Conservation (phyloP, 1,140 invertebrate species). For the Camponotus pennsylvanicus region DNA sequence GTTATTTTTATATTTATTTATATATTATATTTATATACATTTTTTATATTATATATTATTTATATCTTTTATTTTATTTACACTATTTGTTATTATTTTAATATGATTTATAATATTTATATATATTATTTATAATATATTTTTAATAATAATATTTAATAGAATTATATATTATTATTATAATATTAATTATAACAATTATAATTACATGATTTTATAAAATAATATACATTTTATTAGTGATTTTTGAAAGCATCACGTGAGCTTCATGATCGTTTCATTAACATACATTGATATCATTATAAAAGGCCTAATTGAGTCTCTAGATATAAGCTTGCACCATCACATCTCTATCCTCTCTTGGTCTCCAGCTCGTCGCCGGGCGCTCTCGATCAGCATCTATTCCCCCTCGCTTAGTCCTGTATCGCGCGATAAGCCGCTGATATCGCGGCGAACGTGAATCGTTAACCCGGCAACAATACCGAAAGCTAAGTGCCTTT, state of each 20-base stretch:
- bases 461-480: slow-evolving; percentile 70
- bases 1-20: no score
- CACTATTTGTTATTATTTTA: no score
- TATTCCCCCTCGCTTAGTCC: slow-evolving; percentile 43
- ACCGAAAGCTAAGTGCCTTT: slow-evolving; percentile 73
- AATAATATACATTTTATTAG: no score
- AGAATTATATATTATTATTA: no score
- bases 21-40: no score
- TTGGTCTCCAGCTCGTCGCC: slow-evolving; percentile 3
- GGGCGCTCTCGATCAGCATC: slow-evolving; percentile 13
- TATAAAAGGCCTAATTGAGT: neutral
- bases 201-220: no score
- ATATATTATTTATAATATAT: no score
- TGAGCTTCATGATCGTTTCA: neutral
- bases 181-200: no score
- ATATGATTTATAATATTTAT: no score
- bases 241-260: neutral
- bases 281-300: neutral
- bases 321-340: neutral
- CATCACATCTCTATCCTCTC: neutral
- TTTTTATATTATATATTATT: no score
- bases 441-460: slow-evolving; percentile 36
- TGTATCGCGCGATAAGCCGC: slow-evolving; percentile 54
- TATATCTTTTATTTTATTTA: no score
- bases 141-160: no score